phyloP scores from a whole-genome alignment of 2,113 vertebrate genomes.

The Muscicapa adusta region DNA sequence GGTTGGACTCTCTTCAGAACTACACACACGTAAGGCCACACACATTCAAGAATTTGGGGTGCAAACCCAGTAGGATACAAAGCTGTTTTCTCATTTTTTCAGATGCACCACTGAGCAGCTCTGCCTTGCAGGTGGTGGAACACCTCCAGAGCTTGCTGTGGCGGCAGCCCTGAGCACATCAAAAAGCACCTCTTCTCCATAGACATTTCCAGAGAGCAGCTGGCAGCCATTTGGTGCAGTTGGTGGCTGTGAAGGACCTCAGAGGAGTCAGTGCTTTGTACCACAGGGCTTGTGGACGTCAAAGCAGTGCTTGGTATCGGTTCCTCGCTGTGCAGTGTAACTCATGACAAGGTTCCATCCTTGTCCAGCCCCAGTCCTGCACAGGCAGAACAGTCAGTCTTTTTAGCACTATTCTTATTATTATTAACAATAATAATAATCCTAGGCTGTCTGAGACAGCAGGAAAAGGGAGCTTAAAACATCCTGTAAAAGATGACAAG shows the following conservation, averaged over 20 bases:
- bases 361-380: background rate
- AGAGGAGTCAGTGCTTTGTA: background rate
- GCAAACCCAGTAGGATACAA: background rate
- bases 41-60: background rate
- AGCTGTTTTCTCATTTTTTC: background rate
- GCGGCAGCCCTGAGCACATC: background rate
- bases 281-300: background rate
- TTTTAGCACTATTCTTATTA: background rate
- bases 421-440: background rate
- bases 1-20: background rate
- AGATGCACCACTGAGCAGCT: background rate
- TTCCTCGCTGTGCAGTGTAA: background rate
- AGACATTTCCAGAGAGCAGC: background rate
- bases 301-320: background rate
- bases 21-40: background rate
- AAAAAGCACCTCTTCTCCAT: background rate
- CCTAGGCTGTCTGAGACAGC: background rate
- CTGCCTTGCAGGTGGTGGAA: background rate
- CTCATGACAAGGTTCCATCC: background rate
- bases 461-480: slow-evolving; percentile 8
- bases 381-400: background rate
- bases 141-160: background rate
- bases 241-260: background rate
- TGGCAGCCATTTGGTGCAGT: background rate
- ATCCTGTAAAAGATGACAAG: background rate